Conservation (phyloP, 2,797 vertebrate species). For the Nyctalus aviator region DNA sequence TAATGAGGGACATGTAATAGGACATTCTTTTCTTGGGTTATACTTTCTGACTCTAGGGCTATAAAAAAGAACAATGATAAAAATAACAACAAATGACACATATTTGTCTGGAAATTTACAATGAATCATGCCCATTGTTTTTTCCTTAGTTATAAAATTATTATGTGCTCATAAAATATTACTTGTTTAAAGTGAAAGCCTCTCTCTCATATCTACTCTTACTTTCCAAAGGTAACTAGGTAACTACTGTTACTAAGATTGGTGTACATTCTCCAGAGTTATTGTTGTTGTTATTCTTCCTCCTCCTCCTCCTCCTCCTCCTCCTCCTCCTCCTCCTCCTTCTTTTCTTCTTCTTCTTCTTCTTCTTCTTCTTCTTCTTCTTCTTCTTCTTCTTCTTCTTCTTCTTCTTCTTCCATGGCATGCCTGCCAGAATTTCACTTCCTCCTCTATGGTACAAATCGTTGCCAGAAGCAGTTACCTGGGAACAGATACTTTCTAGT, state of each 20-base stretch:
- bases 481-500: neutral
- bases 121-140: neutral
- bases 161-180: neutral
- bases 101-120: conserved; percentile 7
- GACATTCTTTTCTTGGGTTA: neutral
- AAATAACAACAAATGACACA: neutral
- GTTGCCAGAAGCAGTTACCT: neutral
- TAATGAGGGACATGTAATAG: neutral
- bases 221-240: neutral
- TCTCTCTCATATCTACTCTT: neutral
- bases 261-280: neutral
- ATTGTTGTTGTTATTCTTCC: too few species aligned
- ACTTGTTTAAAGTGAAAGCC: conserved; percentile 40
- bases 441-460: neutral
- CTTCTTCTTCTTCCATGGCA: neutral
- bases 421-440: neutral
- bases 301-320: too few species aligned
- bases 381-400: too few species aligned
- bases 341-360: neutral
- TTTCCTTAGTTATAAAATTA: conserved; percentile 29
- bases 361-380: too few species aligned
- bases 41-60: conserved; percentile 32
- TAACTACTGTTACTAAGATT: neutral
- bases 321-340: neutral
- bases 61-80: conserved; percentile 18